phyloP scores from a whole-genome alignment of 2,113 vertebrate species.

The Glareola pratincola region DNA sequence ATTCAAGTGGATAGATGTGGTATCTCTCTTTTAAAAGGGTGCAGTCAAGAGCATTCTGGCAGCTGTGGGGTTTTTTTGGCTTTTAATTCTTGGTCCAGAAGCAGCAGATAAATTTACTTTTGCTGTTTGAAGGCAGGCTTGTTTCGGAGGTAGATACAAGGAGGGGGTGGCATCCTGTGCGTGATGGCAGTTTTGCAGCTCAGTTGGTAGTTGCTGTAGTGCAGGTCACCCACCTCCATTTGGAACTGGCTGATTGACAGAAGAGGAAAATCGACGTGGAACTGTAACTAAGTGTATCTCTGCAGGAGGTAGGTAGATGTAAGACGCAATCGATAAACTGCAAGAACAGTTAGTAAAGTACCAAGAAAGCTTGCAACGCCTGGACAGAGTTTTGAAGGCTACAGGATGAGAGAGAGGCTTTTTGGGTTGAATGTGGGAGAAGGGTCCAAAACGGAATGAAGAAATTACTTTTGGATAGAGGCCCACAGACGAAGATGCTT shows the following conservation, averaged over 20 bases:
- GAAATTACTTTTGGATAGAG: not conserved
- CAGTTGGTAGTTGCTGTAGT: not conserved
- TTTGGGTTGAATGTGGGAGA: not conserved
- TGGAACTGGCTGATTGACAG: not conserved
- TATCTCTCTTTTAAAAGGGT: not conserved
- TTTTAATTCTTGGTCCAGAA: not conserved
- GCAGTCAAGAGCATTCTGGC: not conserved
- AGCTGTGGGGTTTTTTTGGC: not conserved
- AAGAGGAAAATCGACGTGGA: not conserved
- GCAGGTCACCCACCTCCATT: not conserved
- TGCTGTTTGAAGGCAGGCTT: not conserved
- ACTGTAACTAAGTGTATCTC: not conserved
- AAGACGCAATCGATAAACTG: not conserved
- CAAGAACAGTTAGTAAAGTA: not conserved
- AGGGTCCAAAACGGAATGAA: not conserved
- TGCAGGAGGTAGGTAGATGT: not conserved
- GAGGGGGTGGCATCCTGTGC: not conserved
- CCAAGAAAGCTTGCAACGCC: rapidly evolving
- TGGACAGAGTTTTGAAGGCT: not conserved
- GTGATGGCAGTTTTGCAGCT: not conserved
- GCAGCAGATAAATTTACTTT: not conserved
- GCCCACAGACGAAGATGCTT: not conserved
- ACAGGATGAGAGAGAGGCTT: not conserved
- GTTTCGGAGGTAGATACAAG: not conserved
- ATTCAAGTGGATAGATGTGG: not conserved